Evolutionary conservation across 2,797 vertebrate species (phyloP).

Genomic region (Falco naumanni): DNA sequence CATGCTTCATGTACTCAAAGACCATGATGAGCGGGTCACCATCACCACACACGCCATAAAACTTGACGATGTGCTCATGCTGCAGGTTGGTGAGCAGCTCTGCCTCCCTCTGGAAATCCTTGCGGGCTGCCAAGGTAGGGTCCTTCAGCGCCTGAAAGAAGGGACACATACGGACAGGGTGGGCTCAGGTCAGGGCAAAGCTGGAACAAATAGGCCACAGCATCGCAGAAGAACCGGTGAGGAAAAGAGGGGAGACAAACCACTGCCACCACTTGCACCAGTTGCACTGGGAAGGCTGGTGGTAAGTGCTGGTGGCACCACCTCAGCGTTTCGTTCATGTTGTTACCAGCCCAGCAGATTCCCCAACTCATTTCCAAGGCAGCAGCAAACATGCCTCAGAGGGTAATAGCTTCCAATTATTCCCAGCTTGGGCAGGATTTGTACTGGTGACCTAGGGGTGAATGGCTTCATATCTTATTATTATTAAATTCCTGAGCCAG

Average conservation of each 20-base stretch:
- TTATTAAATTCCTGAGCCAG: slow-evolving; percentile 64
- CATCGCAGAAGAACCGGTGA: background rate
- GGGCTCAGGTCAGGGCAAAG: background rate
- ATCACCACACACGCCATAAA: slow-evolving; percentile 95
- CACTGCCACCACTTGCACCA: accelerated
- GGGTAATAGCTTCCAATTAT: slow-evolving; percentile 65
- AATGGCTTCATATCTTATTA: slow-evolving; percentile 69
- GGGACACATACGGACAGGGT: background rate
- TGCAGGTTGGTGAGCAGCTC: slow-evolving; percentile 97
- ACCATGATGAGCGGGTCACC: slow-evolving; percentile 99
- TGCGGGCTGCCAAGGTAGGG: slow-evolving; percentile 92
- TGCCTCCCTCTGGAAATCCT: slow-evolving; percentile 97
- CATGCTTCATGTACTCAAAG: slow-evolving; percentile 99
- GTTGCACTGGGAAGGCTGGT: background rate
- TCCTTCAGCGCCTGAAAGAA: slow-evolving; percentile 90
- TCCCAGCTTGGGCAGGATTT: slow-evolving; percentile 59
- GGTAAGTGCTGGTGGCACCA: background rate
- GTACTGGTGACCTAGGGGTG: slow-evolving; percentile 60
- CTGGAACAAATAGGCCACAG: accelerated
- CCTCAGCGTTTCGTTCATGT: accelerated
- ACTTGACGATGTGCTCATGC: slow-evolving; percentile 97
- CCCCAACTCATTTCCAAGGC: slow-evolving; percentile 17
- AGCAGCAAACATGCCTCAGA: slow-evolving; percentile 25
- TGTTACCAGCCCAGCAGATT: background rate
- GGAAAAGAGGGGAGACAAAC: background rate